A percentile compares a stretch with the other conserved stretches of the same genome.
Evolutionary conservation across 2,888 invertebrate genomes (phyloP).

Genomic region (Lysandra coridon): DNA sequence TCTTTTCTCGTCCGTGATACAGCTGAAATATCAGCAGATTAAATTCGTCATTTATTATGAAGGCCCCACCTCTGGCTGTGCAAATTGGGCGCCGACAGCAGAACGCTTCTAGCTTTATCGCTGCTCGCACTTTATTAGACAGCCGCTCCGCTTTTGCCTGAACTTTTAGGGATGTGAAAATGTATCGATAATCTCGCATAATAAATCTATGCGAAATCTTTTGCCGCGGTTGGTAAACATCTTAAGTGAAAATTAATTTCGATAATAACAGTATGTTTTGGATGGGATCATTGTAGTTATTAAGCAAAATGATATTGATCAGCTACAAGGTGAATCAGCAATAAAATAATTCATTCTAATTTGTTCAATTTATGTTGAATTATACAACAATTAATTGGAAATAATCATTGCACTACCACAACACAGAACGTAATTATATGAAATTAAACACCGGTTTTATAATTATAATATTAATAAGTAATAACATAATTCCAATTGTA

Average conservation of each 20-base stretch:
- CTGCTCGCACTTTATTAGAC: conserved; percentile 36
- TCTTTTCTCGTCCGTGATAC: not conserved
- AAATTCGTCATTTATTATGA: conserved; percentile 30
- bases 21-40: conserved; percentile 23
- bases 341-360: not conserved
- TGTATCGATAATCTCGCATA: conserved; percentile 14
- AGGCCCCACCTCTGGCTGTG: conserved; percentile 28
- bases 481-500: not conserved
- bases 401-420: not conserved
- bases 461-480: not conserved
- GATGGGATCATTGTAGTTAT: too few relatives aligned
- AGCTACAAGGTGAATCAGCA: too few relatives aligned
- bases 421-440: not conserved
- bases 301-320: too few relatives aligned
- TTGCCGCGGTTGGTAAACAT: not conserved
- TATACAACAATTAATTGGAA: too few relatives aligned
- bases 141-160: conserved; percentile 29
- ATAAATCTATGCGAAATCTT: not conserved
- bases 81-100: conserved; percentile 34
- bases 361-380: too few relatives aligned
- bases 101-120: conserved; percentile 34
- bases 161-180: conserved; percentile 14
- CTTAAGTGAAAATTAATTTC: too few relatives aligned
- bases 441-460: not conserved
- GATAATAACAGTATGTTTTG: too few relatives aligned